A percentile compares a stretch with the other conserved stretches of the same genome.
phyloP scores from a whole-genome alignment of 2,113 vertebrate genomes.

The Pluvialis apricaria region DNA sequence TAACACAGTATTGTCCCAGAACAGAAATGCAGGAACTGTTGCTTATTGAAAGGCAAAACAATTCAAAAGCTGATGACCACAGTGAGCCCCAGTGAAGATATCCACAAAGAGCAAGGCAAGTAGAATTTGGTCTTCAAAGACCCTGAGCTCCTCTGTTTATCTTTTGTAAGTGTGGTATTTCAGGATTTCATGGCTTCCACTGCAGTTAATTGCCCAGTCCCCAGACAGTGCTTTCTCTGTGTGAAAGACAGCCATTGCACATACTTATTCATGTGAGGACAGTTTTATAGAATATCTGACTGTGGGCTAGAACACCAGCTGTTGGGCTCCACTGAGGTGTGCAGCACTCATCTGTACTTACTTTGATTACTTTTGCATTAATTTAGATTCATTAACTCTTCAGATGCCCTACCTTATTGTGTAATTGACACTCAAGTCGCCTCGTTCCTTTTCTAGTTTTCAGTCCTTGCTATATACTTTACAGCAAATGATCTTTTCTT shows the following conservation, averaged over 20 bases:
- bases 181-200: neutral
- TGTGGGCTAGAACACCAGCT: conserved; percentile 46
- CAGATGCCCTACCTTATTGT: neutral
- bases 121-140: neutral
- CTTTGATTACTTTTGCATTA: conserved; percentile 49
- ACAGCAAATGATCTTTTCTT: neutral
- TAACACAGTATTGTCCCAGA: fast-evolving
- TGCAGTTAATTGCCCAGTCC: conserved; percentile 11
- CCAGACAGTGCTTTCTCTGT: neutral
- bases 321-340: conserved; percentile 45
- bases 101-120: neutral
- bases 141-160: neutral
- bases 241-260: conserved; percentile 7
- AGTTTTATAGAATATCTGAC: conserved; percentile 48
- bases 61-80: neutral
- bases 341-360: conserved; percentile 49
- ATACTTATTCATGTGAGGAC: conserved; percentile 52
- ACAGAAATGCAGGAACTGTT: neutral
- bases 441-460: neutral
- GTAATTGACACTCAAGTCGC: fast-evolving
- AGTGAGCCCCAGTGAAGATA: neutral
- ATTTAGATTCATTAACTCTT: conserved; percentile 40
- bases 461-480: neutral
- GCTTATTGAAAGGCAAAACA: neutral
- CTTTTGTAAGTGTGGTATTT: neutral